phyloP scores from a whole-genome alignment of 2,888 invertebrate genomes.

The Aromia moschata region DNA sequence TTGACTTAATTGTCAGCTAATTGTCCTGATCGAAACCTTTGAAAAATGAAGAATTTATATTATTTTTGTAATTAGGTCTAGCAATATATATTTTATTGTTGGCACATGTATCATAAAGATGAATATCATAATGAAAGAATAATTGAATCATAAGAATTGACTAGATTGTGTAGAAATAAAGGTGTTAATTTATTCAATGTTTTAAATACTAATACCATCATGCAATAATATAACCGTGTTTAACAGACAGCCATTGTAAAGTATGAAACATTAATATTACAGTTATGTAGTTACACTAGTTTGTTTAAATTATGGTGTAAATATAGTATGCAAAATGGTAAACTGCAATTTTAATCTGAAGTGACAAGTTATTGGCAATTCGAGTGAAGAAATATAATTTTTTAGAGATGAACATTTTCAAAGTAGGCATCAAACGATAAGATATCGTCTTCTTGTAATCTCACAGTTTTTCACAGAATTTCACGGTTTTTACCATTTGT shows the following conservation, averaged over 20 bases:
- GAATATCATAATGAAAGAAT: not conserved
- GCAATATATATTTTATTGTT: not conserved
- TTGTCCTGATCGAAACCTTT: not conserved
- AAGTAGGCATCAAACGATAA: not conserved
- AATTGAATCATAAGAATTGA: too few species aligned
- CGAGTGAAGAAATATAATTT: not conserved
- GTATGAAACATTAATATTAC: not conserved
- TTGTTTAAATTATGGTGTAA: too few species aligned
- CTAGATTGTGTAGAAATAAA: not conserved
- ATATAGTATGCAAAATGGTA: not conserved
- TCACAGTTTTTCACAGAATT: too few species aligned
- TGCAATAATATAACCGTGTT: not conserved
- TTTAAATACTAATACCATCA: not conserved
- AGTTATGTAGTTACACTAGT: not conserved
- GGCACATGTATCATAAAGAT: not conserved
- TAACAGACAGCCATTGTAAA: not conserved
- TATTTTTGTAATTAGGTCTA: not conserved
- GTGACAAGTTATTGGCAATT: not conserved
- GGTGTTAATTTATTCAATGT: not conserved
- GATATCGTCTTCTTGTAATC: not conserved
- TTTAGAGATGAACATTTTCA: not conserved
- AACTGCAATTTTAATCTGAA: not conserved
- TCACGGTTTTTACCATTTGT: not conserved
- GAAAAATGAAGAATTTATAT: not conserved
- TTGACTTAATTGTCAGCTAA: not conserved